Percentiles rank a stretch among this genome's conserved stretches.
phyloP scores from a whole-genome alignment of 2,888 invertebrate genomes.

The Euproctis similis region DNA sequence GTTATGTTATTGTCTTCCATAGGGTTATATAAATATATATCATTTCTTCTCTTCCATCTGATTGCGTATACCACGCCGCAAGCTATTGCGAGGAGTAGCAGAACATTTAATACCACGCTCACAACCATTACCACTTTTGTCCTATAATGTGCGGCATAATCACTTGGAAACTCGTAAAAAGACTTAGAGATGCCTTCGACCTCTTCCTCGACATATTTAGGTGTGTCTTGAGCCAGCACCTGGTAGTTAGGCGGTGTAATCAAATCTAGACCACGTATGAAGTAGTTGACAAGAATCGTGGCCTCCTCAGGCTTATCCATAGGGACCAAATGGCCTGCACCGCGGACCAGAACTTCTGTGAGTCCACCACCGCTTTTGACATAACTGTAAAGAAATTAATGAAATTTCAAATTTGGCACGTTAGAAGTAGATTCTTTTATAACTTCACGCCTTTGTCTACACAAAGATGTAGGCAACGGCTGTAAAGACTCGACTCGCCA shows the following conservation, averaged over 20 bases:
- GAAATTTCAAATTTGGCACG: background rate
- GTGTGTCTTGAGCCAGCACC: constrained; percentile 16
- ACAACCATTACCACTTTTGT: constrained; percentile 30
- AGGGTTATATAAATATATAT: constrained; percentile 34
- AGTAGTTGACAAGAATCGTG: constrained; percentile 35
- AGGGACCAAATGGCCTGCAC: constrained; percentile 79
- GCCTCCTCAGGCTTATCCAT: constrained; percentile 74
- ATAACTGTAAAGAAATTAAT: constrained; percentile 51
- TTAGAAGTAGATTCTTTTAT: too few species aligned
- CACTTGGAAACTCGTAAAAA: constrained; percentile 10
- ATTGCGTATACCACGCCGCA: constrained; percentile 30
- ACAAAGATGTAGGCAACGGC: too few species aligned
- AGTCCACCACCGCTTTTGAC: constrained; percentile 71
- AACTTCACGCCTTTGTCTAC: too few species aligned
- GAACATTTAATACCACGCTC: constrained; percentile 44
- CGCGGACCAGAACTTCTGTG: constrained; percentile 72
- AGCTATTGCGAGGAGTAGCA: constrained; percentile 31
- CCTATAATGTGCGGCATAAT: constrained; percentile 10
- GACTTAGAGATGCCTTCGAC: constrained; percentile 18
- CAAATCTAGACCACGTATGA: constrained; percentile 36
- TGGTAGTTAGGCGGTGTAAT: constrained; percentile 28
- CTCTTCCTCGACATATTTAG: constrained; percentile 20
- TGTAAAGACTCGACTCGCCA: too few species aligned
- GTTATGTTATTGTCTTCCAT: constrained; percentile 34
- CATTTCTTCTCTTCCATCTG: constrained; percentile 35